Evolutionary conservation across 2,113 vertebrate genomes (phyloP).

Genomic region (Piprites chloris): DNA sequence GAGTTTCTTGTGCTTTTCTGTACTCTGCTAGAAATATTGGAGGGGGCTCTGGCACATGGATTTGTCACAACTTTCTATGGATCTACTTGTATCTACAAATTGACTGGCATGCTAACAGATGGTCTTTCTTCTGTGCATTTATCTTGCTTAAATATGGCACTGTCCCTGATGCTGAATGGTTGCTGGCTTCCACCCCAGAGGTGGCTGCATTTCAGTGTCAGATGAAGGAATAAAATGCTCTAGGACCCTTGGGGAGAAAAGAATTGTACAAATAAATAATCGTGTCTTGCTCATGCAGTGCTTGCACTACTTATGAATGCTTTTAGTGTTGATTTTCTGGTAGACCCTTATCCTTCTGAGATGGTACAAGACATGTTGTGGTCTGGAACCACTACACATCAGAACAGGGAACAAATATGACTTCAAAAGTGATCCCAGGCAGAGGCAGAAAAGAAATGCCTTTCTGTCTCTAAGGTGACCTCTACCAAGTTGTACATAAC

Average conservation of each 20-base stretch:
- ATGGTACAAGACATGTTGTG: background rate
- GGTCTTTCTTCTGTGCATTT: background rate
- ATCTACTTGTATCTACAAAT: conserved; percentile 8
- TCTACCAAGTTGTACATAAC: background rate
- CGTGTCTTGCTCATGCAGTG: background rate
- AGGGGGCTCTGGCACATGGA: background rate
- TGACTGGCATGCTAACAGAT: conserved; percentile 9
- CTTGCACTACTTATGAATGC: background rate
- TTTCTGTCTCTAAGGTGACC: background rate
- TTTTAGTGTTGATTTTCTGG: background rate
- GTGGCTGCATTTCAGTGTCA: conserved; percentile 15
- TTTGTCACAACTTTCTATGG: background rate
- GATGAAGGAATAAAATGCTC: conserved; percentile 3
- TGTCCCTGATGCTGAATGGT: conserved; percentile 54
- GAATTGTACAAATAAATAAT: background rate
- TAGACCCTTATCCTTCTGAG: background rate
- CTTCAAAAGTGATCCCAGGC: background rate
- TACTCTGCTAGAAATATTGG: background rate
- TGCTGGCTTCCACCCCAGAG: conserved; percentile 55
- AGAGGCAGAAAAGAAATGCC: background rate
- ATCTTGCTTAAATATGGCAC: conserved; percentile 39
- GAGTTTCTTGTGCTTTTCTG: conserved; percentile 3
- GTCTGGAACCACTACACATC: background rate
- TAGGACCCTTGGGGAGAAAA: background rate
- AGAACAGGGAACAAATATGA: background rate